These are phyloP conservation scores for Octonoba sinensis DNA, from an alignment of 2,888 invertebrate species.

Conservation along the genomic window DNA sequence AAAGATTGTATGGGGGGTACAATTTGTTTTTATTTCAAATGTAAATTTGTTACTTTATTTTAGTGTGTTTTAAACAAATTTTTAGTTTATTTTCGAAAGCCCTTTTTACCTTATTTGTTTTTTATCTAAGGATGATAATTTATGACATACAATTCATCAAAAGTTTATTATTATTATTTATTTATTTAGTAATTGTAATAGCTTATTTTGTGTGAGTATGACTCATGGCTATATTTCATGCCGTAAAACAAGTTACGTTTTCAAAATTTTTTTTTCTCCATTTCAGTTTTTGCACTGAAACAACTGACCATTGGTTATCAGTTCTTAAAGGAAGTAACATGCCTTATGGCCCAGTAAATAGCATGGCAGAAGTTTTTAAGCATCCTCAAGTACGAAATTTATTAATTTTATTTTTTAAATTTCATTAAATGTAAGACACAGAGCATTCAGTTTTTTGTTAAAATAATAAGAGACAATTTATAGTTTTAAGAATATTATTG, in stretches of 20 bases:
- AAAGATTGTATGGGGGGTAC: too few species aligned
- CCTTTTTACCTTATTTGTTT: too few species aligned
- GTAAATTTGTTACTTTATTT: too few species aligned
- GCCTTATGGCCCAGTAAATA: slow-evolving; percentile 92
- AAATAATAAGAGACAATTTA: background rate
- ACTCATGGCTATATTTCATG: background rate
- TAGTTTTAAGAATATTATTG: background rate
- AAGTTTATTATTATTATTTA: too few species aligned
- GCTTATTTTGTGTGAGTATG: too few species aligned
- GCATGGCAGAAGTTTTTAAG: slow-evolving; percentile 85
- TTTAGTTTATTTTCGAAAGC: too few species aligned
- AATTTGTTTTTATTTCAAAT: too few species aligned
- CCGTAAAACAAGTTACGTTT: background rate
- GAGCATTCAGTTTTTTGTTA: background rate
- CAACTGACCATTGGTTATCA: slow-evolving; percentile 81
- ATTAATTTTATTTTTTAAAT: background rate
- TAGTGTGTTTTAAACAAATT: too few species aligned
- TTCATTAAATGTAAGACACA: background rate
- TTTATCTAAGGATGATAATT: too few species aligned
- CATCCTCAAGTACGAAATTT: slow-evolving; percentile 83
- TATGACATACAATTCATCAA: too few species aligned
- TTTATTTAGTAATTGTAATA: too few species aligned
- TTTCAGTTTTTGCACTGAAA: slow-evolving; percentile 75
- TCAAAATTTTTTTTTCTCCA: background rate
- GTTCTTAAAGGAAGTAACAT: slow-evolving; percentile 82